These are phyloP conservation scores for Ptilorrhoa leucosticta DNA, from an alignment of 2,113 vertebrate species.

Conservation along the genomic window DNA sequence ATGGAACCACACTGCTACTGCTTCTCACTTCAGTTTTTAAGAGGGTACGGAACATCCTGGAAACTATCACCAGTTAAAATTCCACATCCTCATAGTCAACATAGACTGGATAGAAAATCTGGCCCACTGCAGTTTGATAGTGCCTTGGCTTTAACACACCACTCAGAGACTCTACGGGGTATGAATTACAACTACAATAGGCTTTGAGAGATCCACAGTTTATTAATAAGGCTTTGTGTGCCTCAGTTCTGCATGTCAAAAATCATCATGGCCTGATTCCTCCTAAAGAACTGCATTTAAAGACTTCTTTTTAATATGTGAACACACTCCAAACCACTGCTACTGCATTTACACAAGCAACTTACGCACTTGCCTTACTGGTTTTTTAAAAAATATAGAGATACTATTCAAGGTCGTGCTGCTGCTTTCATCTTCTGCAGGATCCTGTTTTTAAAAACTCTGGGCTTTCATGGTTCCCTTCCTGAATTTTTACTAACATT, in stretches of 20 bases:
- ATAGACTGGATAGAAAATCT: not conserved
- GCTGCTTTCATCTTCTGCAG: not conserved
- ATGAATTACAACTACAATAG: not conserved
- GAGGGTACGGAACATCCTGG: not conserved
- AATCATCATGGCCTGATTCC: not conserved
- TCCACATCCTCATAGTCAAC: not conserved
- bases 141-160: not conserved
- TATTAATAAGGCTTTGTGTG: not conserved
- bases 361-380: not conserved
- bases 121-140: not conserved
- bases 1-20: not conserved
- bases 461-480: not conserved
- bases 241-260: not conserved
- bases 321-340: not conserved
- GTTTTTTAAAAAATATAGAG: rapidly evolving
- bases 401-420: not conserved
- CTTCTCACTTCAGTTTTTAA: not conserved
- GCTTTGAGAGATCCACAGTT: not conserved
- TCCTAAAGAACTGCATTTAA: not conserved
- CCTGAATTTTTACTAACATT: not conserved
- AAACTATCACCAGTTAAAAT: not conserved
- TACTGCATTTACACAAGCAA: not conserved
- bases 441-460: not conserved
- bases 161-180: rapidly evolving
- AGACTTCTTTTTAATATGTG: not conserved